Conservation (phyloP, 2,113 vertebrate species). For the Marcusenius ussheri region DNA sequence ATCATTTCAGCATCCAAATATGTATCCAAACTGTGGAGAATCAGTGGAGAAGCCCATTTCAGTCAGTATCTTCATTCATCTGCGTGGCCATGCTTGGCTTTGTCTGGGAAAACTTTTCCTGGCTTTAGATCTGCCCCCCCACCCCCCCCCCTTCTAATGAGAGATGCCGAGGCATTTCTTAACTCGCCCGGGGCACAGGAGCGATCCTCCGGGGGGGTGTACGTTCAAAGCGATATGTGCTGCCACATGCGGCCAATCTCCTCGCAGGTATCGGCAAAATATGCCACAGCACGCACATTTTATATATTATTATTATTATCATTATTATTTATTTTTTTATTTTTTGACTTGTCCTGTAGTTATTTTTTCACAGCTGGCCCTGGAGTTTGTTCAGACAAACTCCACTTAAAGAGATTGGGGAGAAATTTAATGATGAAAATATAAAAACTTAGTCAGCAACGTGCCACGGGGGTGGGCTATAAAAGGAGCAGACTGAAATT, state of each 20-base stretch:
- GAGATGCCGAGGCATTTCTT: background rate
- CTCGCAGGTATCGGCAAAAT: background rate
- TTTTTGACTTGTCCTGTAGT: constrained; percentile 6
- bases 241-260: constrained; percentile 10
- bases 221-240: constrained; percentile 27
- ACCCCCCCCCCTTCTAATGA: constrained; percentile 1
- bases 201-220: constrained; percentile 4
- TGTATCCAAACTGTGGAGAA: background rate
- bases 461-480: constrained; percentile 65
- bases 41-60: background rate
- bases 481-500: constrained; percentile 65
- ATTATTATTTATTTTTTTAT: background rate
- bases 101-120: background rate
- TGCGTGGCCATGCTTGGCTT: background rate
- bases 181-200: constrained; percentile 11
- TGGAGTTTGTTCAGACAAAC: constrained; percentile 25
- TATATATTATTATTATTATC: background rate
- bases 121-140: background rate
- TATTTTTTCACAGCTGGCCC: constrained; percentile 21
- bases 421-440: constrained; percentile 32
- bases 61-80: background rate
- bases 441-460: constrained; percentile 34
- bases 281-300: background rate
- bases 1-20: background rate
- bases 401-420: constrained; percentile 14